Conservation (phyloP, 2,113 vertebrate species). For the Hydrochoerus hydrochaeris region DNA sequence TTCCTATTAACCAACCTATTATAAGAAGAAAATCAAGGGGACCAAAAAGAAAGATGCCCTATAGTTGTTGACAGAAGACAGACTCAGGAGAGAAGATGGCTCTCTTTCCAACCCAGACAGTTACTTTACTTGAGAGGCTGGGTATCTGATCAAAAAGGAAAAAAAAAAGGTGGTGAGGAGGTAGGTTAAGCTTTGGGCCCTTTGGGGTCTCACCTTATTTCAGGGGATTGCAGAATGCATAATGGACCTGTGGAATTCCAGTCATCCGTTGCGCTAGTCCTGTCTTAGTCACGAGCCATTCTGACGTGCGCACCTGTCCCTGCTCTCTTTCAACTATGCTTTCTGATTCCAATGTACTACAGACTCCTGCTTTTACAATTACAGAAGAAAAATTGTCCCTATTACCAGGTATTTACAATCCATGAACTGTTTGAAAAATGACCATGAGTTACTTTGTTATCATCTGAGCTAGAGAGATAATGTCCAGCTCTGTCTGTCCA, state of each 20-base stretch:
- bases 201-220: neutral
- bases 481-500: neutral
- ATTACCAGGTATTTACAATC: neutral
- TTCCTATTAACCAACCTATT: neutral
- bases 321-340: neutral
- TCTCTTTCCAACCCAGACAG: neutral
- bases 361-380: neutral
- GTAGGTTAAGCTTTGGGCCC: neutral
- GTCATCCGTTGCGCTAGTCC: neutral
- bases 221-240: neutral
- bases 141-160: neutral
- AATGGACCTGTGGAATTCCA: neutral
- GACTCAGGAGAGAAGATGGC: too few relatives aligned
- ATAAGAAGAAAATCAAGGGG: neutral
- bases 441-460: neutral
- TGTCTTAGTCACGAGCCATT: neutral
- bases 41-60: neutral
- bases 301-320: neutral
- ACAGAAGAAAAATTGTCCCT: neutral
- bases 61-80: neutral
- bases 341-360: neutral
- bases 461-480: neutral
- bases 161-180: neutral
- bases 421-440: neutral
- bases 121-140: neutral